A percentile compares a stretch with the other conserved stretches of the same genome.
Conservation (phyloP, 2,113 vertebrate species). For the Damaliscus lunatus region DNA sequence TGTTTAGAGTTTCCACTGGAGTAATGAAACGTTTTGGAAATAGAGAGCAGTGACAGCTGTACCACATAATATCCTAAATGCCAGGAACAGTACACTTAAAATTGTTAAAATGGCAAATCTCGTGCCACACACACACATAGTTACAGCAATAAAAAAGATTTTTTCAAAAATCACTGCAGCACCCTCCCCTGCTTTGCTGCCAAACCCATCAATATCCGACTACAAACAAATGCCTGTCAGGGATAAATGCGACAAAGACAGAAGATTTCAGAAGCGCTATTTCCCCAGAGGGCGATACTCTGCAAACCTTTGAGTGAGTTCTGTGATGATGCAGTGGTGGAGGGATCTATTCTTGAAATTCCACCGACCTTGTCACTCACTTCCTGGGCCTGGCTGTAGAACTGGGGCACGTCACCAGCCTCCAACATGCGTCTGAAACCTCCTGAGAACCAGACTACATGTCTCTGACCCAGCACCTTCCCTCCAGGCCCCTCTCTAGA, state of each 20-base stretch:
- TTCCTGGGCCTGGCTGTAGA: neutral
- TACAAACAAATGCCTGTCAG: neutral
- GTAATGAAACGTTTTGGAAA: neutral
- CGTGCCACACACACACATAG: neutral
- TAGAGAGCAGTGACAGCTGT: neutral
- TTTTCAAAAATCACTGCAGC: neutral
- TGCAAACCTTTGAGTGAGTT: neutral
- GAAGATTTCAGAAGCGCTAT: neutral
- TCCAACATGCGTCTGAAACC: neutral
- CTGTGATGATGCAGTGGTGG: neutral
- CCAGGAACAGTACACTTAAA: neutral
- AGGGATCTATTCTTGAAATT: constrained; percentile 19
- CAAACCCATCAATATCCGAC: neutral
- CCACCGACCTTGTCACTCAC: constrained; percentile 37
- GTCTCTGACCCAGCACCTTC: neutral
- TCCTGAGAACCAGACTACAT: neutral
- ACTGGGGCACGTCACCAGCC: neutral
- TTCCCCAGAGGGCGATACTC: neutral
- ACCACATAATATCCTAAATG: neutral
- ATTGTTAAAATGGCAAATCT: neutral
- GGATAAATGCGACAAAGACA: constrained; percentile 17
- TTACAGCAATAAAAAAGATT: neutral
- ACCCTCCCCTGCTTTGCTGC: neutral
- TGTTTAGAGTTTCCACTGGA: neutral
- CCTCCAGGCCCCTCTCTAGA: neutral